Evolutionary conservation across 2,797 vertebrate species (phyloP), one percentile per base, ranked within the genome.

Genomic region (Lates japonicus): DNA sequence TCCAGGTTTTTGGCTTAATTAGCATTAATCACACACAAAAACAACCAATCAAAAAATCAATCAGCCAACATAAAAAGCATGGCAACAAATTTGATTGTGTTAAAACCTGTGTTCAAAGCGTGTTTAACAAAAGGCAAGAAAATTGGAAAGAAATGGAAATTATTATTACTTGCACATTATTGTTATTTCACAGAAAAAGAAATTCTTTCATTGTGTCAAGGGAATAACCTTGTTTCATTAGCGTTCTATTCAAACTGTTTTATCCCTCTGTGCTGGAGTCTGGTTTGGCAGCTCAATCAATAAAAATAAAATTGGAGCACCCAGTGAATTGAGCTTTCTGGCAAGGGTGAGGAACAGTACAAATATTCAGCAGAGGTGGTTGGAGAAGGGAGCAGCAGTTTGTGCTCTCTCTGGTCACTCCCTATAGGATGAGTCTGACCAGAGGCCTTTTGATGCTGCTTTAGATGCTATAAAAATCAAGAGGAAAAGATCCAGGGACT

Each of bases 261-360:
- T 66, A 22, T 57, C 16, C 11, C 20, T 41, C 12, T 57, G 8
- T 19, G 3, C 12, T 33, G 19, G 48, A 60, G 35, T 44, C 4
- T 11, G 31, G 35, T 81, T 62, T 72, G 54, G 51, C 57, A 54
- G 48, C 31, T 25, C 11, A 35, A 62, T 68, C 60, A 48, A 76
- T 62, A 46, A 62, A 29, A 76, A 63, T 10, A 19, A 51, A 66
- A 52, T 35, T 69, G 13, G 51, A 59, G 62, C 52, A 11, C 35
- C 10, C 19, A 20, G 48, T 46, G 48, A 52, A 70, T 69, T 60
- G 10, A 54, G 35, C 46, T 48, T n/a, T 16, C 14, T 17, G 7
- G 19, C 2, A 1, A 5, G 42, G 46, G 33, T 7, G n/a, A 62
- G 10, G 42, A 51, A 33, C 4, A 42, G 46, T n/a, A 69, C 51